Base-by-base conservation (phyloP, 2,888 invertebrate genomes). In the Ptychoptera albimana region DNA sequence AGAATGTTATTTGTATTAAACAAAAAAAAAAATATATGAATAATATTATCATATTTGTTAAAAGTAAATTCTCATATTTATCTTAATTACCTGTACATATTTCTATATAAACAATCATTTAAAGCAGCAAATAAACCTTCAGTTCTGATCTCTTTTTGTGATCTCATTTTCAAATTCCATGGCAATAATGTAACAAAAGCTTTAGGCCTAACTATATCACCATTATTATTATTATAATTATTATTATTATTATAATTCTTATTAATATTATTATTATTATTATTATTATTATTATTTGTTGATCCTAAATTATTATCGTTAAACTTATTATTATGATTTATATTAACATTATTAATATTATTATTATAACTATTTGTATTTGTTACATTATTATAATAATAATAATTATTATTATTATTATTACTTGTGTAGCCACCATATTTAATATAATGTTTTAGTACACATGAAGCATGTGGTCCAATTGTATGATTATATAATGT, bases 71-170 rank as follows among this genome's bases (percentile, higher is more conserved):
- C 36, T 13, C 38, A 7, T 13, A 38, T 38, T 38, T 38, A 11
- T 6, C 10, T 6, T 14, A 15, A 29, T 46, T 44, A 50, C 45
- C 64, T 63, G 53, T 85, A 81, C 87, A 92, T 89, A 48, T 82
- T 85, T 55, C 92, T 75, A 66, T 92, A 92, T 15, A 92, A 73
- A 61, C 92, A 92, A 69, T 92, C 92, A 66, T 92, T 92, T 54
- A 92, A 75, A 8, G 91, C 88, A 1, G 91, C 89, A 62, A 92
- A 92, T 49, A 88, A 73, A 6, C 89, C 89, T 61, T 92, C 91
- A 2, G 91, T 92, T 49, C 92, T 79, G 49, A 92, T 92, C 65
- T 92, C 91, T 57, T 82, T 79, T 61, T 88, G 87, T 1, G 89
- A 89, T 29, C 80, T 72, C 70, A 88, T 82, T 48, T 88, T 82